Conservation (phyloP, 2,888 invertebrate genomes). For the Drosophila merina region DNA sequence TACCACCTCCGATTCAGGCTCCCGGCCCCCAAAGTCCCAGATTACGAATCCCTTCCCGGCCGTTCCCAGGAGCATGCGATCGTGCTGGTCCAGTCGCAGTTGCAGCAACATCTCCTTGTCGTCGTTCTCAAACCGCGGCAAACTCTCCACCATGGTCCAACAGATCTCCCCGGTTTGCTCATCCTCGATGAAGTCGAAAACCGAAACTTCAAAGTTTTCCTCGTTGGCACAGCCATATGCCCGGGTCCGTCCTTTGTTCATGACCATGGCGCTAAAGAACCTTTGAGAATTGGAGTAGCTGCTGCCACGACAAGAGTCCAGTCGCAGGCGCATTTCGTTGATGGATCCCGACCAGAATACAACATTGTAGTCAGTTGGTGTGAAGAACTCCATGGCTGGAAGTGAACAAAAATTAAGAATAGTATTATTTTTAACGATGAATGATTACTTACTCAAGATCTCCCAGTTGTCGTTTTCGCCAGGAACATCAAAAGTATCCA, state of each 20-base stretch:
- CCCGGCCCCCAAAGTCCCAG: slow-evolving; percentile 89
- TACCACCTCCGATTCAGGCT: slow-evolving; percentile 83
- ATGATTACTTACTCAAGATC: slow-evolving; percentile 87
- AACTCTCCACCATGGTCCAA: slow-evolving; percentile 87
- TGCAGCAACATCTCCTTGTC: slow-evolving; percentile 91
- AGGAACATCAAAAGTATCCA: slow-evolving; percentile 86
- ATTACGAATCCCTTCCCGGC: slow-evolving; percentile 93
- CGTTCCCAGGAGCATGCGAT: slow-evolving; percentile 92
- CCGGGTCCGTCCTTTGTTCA: slow-evolving; percentile 87
- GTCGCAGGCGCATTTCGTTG: slow-evolving; percentile 89
- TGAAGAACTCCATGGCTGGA: slow-evolving; percentile 89
- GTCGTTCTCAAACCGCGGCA: slow-evolving; percentile 89
- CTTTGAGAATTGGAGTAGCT: slow-evolving; percentile 63
- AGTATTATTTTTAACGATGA: not conserved
- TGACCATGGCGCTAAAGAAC: slow-evolving; percentile 86
- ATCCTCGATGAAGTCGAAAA: slow-evolving; percentile 74
- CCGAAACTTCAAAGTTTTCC: slow-evolving; percentile 86
- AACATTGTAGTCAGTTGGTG: slow-evolving; percentile 88
- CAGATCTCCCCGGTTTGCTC: slow-evolving; percentile 56
- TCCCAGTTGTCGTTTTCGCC: slow-evolving; percentile 88
- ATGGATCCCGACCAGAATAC: slow-evolving; percentile 93
- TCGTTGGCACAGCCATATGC: slow-evolving; percentile 90
- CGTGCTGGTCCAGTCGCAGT: slow-evolving; percentile 92
- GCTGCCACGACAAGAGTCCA: slow-evolving; percentile 86
- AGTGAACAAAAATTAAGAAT: not conserved